These are phyloP conservation scores for Rambutsinella grinnellia DNA, from an alignment of 2,888 invertebrate species.

Conservation along the genomic window DNA sequence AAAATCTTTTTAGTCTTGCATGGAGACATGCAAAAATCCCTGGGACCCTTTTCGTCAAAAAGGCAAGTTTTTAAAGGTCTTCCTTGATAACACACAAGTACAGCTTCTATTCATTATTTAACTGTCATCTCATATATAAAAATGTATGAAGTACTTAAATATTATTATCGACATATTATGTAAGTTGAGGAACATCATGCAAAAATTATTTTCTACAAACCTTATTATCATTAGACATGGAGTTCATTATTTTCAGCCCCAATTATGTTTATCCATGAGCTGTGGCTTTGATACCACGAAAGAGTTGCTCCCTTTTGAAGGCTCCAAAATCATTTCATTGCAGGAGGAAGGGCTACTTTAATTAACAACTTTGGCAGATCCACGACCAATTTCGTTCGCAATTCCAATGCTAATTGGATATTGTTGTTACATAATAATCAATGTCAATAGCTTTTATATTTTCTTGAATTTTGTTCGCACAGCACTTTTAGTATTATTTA, in stretches of 20 bases:
- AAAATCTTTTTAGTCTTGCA: not conserved
- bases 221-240: constrained; percentile 39
- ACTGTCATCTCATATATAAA: constrained; percentile 20
- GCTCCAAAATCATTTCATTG: constrained; percentile 23
- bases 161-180: constrained; percentile 5
- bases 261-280: constrained; percentile 43
- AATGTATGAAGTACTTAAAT: not conserved
- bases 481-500: too few relatives aligned
- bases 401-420: too few relatives aligned
- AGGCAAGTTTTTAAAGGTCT: constrained; percentile 41
- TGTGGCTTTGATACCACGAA: constrained; percentile 35
- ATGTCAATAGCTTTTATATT: too few relatives aligned
- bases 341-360: too few relatives aligned
- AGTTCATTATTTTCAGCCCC: constrained; percentile 48
- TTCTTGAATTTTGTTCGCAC: too few relatives aligned
- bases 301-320: constrained; percentile 36
- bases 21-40: constrained; percentile 26
- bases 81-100: constrained; percentile 31
- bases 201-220: constrained; percentile 16
- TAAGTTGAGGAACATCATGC: too few relatives aligned
- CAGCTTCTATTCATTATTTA: constrained; percentile 36
- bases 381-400: too few relatives aligned
- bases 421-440: too few relatives aligned
- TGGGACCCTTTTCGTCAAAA: constrained; percentile 46
- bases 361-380: too few relatives aligned